These are phyloP conservation scores for Rostratula benghalensis DNA, from an alignment of 2,113 vertebrate species.

Conservation along the genomic window DNA sequence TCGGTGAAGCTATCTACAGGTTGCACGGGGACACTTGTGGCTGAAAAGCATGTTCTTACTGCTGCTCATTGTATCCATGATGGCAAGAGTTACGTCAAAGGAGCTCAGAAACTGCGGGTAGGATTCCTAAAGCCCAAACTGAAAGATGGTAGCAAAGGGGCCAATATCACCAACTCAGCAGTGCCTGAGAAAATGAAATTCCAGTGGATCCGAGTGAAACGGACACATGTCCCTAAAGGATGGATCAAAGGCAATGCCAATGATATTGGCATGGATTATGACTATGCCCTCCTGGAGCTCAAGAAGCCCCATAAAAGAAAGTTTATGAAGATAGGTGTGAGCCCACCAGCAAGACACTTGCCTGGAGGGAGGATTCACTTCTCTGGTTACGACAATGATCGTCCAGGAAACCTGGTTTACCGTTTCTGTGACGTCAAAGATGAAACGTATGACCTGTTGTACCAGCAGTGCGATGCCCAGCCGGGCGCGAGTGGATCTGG, in stretches of 20 bases:
- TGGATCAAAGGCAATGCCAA: constrained; percentile 97
- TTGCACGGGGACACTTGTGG: constrained; percentile 91
- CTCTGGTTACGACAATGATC: constrained; percentile 94
- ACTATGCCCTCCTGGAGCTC: constrained; percentile 94
- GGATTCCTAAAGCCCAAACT: constrained; percentile 89
- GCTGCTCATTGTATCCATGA: constrained; percentile 96
- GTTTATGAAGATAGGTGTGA: constrained; percentile 95
- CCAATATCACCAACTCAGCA: constrained; percentile 61
- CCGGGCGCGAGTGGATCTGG: constrained; percentile 95
- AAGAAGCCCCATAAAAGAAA: constrained; percentile 94
- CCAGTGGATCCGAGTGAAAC: constrained; percentile 96
- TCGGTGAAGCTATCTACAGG: constrained; percentile 95
- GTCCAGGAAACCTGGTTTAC: constrained; percentile 89
- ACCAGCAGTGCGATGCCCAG: constrained; percentile 95
- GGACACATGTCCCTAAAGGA: constrained; percentile 96
- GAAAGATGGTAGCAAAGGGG: constrained; percentile 74
- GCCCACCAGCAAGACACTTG: constrained; percentile 83
- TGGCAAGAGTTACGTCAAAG: constrained; percentile 95
- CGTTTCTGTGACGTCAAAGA: constrained; percentile 92
- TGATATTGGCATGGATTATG: constrained; percentile 99
- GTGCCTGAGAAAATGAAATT: constrained; percentile 87
- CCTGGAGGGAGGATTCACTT: constrained; percentile 93
- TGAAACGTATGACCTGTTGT: constrained; percentile 91
- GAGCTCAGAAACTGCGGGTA: constrained; percentile 91
- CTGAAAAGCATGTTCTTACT: constrained; percentile 92